Evolutionary conservation across 1,140 invertebrate genomes (phyloP).

Genomic region (Ridgeia piscesae): DNA sequence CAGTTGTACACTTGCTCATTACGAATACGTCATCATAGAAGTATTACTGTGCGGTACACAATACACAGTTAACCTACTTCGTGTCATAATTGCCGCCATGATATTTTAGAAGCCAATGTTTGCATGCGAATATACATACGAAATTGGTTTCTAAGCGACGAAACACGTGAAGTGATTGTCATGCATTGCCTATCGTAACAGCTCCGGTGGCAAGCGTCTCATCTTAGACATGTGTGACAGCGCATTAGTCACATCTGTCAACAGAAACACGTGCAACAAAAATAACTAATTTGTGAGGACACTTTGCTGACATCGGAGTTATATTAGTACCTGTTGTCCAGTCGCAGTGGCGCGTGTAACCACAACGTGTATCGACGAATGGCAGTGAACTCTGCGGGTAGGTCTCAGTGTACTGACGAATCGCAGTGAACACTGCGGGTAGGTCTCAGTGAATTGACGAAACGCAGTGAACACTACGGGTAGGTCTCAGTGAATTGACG

Average conservation of each 20-base stretch:
- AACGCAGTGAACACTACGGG: too few relatives aligned
- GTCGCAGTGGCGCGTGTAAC: too few relatives aligned
- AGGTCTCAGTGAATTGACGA: too few relatives aligned
- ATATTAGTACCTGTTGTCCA: neutral
- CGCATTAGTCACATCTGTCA: too few relatives aligned
- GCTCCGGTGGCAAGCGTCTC: neutral
- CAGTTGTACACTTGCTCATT: too few relatives aligned
- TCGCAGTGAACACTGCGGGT: too few relatives aligned
- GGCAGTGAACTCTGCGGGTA: too few relatives aligned
- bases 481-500: too few relatives aligned
- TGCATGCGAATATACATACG: neutral
- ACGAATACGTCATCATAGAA: neutral
- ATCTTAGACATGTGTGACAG: neutral
- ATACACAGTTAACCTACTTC: neutral
- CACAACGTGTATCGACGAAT: too few relatives aligned
- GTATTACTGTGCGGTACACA: neutral
- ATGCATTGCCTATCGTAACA: neutral
- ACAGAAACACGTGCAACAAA: neutral
- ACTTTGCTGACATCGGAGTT: neutral
- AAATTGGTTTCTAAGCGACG: too few relatives aligned
- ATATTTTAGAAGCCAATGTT: neutral
- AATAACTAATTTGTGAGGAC: neutral
- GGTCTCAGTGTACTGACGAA: too few relatives aligned
- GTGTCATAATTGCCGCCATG: neutral
- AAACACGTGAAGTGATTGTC: neutral